phyloP scores from a whole-genome alignment of 2,888 invertebrate genomes.

The Acrocera orbiculus region DNA sequence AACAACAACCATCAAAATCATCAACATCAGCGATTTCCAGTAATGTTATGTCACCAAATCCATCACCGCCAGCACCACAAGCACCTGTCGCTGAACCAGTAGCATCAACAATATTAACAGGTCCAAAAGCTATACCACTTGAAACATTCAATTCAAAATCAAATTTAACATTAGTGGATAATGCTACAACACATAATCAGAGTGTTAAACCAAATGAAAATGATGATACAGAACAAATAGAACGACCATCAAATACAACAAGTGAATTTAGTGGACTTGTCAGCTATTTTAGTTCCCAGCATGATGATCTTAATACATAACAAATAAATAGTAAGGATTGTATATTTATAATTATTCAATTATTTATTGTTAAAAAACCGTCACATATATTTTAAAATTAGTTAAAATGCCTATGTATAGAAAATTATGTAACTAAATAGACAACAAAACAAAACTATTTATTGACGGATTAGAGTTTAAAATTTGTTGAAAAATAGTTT shows the following conservation, averaged over 20 bases:
- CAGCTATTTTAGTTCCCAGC: constrained; percentile 81
- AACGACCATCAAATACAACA: constrained; percentile 25
- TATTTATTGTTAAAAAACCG: no score
- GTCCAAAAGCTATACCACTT: constrained; percentile 24
- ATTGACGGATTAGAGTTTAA: no score
- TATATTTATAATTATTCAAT: neutral
- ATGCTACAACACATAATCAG: constrained; percentile 14
- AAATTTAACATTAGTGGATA: constrained; percentile 13
- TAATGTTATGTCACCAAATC: constrained; percentile 3
- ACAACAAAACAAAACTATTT: no score
- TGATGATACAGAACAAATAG: constrained; percentile 19
- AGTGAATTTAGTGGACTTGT: constrained; percentile 80
- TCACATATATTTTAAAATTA: no score
- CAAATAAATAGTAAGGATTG: constrained; percentile 17
- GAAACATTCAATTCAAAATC: constrained; percentile 21
- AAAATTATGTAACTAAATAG: no score
- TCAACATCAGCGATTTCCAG: constrained; percentile 3
- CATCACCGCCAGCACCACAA: constrained; percentile 8
- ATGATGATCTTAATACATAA: constrained; percentile 73
- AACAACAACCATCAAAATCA: neutral
- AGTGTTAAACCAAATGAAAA: constrained; percentile 13
- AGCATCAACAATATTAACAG: constrained; percentile 6
- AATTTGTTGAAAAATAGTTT: no score
- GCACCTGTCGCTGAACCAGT: constrained; percentile 11
- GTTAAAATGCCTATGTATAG: no score